Evolutionary conservation across 2,797 vertebrate species (phyloP).

Genomic region (Vespertilio murinus): DNA sequence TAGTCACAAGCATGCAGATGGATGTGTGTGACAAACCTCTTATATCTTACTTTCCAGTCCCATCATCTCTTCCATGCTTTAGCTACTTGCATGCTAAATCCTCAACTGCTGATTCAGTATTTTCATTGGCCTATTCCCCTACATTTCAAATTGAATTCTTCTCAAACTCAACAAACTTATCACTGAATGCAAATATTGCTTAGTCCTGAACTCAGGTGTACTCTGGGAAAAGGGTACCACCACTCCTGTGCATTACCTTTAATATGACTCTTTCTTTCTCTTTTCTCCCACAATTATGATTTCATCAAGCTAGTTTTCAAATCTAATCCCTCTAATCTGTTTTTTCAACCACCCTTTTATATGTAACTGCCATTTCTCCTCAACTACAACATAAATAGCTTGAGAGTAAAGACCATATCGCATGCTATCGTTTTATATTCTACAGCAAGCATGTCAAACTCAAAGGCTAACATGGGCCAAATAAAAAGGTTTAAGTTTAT

Average conservation of each 20-base stretch:
- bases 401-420: constrained; percentile 10
- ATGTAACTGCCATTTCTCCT: constrained; percentile 26
- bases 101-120: background rate
- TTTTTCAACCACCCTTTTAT: background rate
- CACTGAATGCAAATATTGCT: background rate
- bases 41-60: background rate
- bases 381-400: background rate
- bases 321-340: background rate
- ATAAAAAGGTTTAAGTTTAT: too few species aligned
- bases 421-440: background rate
- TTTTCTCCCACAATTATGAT: background rate
- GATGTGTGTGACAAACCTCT: background rate
- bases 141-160: constrained; percentile 45
- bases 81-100: background rate
- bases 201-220: background rate
- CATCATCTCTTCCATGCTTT: background rate
- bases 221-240: background rate
- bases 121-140: constrained; percentile 3
- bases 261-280: background rate
- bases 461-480: too few species aligned
- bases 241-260: background rate
- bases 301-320: constrained; percentile 46
- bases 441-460: background rate
- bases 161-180: constrained; percentile 24
- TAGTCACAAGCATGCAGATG: background rate